phyloP scores from a whole-genome alignment of 2,888 invertebrate genomes.

The Habrosyne pyritoides region DNA sequence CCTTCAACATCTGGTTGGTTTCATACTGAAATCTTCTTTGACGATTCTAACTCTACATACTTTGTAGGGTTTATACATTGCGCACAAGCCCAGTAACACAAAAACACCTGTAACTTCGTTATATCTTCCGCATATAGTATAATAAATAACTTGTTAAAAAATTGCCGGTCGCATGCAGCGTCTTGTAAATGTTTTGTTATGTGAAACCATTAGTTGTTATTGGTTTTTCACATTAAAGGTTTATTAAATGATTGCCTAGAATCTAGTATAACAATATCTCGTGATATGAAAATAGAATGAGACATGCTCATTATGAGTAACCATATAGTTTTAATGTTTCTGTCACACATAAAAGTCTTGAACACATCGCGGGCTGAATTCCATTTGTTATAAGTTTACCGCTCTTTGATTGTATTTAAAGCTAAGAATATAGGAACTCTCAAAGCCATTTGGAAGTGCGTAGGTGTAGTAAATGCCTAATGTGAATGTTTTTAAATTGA shows the following conservation, averaged over 20 bases:
- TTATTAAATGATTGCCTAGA: too few species aligned
- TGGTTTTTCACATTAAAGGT: too few species aligned
- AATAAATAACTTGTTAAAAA: background rate
- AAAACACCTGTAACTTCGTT: background rate
- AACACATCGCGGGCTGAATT: background rate
- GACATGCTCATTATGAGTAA: background rate
- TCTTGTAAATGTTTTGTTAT: too few species aligned
- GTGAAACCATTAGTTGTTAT: too few species aligned
- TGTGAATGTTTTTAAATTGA: constrained; percentile 1
- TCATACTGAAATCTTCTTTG: background rate
- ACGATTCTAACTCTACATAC: background rate
- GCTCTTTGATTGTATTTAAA: background rate
- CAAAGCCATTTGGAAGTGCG: background rate
- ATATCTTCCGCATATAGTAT: background rate
- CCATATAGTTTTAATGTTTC: background rate
- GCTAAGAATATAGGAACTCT: background rate
- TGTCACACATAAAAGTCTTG: background rate
- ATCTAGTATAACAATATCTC: too few species aligned
- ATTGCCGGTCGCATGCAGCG: too few species aligned
- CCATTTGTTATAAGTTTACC: background rate
- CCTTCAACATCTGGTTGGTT: too few species aligned
- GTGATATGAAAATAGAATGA: too few species aligned
- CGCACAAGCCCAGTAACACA: background rate
- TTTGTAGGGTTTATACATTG: background rate
- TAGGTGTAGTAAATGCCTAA: background rate